A percentile compares a stretch with the other conserved stretches of the same genome.
Conservation (phyloP, 2,888 invertebrate genomes). For the Hirtodrosophila trivittata region DNA sequence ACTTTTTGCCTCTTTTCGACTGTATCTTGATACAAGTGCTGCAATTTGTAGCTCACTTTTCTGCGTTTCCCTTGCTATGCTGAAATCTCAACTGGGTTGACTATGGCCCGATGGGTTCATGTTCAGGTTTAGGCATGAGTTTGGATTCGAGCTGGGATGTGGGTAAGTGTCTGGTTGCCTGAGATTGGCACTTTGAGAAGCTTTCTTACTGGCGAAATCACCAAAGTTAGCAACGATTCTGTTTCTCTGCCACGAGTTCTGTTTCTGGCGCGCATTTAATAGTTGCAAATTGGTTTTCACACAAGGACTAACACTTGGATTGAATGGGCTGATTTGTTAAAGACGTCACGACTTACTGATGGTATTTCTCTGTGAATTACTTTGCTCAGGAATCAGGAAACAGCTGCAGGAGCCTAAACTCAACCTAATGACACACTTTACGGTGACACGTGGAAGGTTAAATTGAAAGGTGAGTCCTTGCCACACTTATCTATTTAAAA, state of each 20-base stretch:
- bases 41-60: constrained; percentile 70
- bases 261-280: constrained; percentile 71
- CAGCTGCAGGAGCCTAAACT: neutral
- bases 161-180: constrained; percentile 20
- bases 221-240: constrained; percentile 45
- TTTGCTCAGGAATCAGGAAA: neutral
- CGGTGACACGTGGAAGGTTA: too few relatives aligned
- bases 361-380: constrained; percentile 15
- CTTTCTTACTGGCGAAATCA: constrained; percentile 42
- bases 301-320: constrained; percentile 47
- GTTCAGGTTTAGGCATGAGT: constrained; percentile 8
- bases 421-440: too few relatives aligned
- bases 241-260: constrained; percentile 37
- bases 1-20: constrained; percentile 64
- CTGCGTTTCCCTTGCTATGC: constrained; percentile 22
- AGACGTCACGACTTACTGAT: constrained; percentile 40
- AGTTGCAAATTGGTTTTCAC: constrained; percentile 76
- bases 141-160: neutral
- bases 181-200: constrained; percentile 48
- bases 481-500: too few relatives aligned
- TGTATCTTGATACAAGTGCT: constrained; percentile 76
- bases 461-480: too few relatives aligned
- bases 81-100: constrained; percentile 23
- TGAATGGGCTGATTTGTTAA: constrained; percentile 46
- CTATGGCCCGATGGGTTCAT: constrained; percentile 9